Evolutionary conservation across 2,888 invertebrate genomes (phyloP).

Genomic region (Cheilosia grossa): DNA sequence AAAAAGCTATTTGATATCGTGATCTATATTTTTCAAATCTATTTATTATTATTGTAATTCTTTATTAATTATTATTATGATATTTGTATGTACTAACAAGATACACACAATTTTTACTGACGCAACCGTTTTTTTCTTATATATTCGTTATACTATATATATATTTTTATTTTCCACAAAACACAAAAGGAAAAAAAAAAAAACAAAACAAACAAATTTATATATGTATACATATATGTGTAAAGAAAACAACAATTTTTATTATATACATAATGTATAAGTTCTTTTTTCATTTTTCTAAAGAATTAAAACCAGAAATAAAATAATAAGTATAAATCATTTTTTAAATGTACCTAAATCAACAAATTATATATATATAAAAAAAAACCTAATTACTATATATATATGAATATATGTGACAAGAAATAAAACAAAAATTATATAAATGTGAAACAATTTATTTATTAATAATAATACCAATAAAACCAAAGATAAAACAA

Average conservation of each 20-base stretch:
- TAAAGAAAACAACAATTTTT: conserved; percentile 43
- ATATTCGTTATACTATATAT: conserved; percentile 49
- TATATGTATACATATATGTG: conserved; percentile 26
- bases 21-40: conserved; percentile 71
- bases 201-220: conserved; percentile 32
- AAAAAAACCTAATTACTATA: conserved; percentile 34
- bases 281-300: conserved; percentile 74
- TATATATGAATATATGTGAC: conserved; percentile 40
- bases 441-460: conserved; percentile 73
- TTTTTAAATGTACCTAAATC: conserved; percentile 74
- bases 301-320: conserved; percentile 64
- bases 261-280: conserved; percentile 68
- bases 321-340: conserved; percentile 63
- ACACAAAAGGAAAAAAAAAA: conserved; percentile 42
- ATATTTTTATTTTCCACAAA: conserved; percentile 49
- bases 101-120: conserved; percentile 61
- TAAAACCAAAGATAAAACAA: conserved; percentile 64
- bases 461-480: conserved; percentile 60
- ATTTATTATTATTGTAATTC: conserved; percentile 67
- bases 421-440: conserved; percentile 42
- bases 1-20: conserved; percentile 61
- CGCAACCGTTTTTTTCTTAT: conserved; percentile 58
- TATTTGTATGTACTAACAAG: conserved; percentile 61
- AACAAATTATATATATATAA: conserved; percentile 60
- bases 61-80: conserved; percentile 23